These are phyloP conservation scores for Calosoma granatense DNA, from an alignment of 1,140 invertebrate species.

Conservation along the genomic window DNA sequence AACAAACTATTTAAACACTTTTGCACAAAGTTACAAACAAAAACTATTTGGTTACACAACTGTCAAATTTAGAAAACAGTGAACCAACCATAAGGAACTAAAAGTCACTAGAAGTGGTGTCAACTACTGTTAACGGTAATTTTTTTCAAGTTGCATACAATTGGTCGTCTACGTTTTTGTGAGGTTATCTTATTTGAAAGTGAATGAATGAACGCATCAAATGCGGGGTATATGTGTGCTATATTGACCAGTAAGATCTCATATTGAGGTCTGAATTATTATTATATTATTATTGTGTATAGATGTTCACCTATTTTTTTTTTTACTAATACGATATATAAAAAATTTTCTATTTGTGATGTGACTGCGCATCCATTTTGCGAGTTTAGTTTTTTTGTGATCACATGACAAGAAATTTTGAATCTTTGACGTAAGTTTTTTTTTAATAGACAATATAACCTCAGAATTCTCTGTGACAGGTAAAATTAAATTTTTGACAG, in stretches of 20 bases:
- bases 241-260: no score
- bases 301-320: background rate
- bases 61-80: no score
- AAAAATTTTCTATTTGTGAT: background rate
- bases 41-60: no score
- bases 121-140: no score
- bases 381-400: conserved; percentile 15
- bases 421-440: background rate
- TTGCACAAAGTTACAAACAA: background rate
- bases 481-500: background rate
- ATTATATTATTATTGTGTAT: background rate
- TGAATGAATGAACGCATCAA: no score
- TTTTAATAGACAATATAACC: background rate
- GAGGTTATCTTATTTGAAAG: no score
- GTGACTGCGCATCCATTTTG: background rate
- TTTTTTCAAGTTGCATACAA: no score
- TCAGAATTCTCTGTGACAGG: background rate
- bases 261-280: conserved; percentile 19
- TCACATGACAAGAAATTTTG: conserved; percentile 5
- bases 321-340: background rate
- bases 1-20: background rate
- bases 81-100: no score
- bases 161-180: no score
- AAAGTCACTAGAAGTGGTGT: no score
- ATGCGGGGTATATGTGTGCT: no score